These are phyloP conservation scores for Eupithecia vulgata DNA, from an alignment of 2,888 invertebrate genomes.

Conservation along the genomic window DNA sequence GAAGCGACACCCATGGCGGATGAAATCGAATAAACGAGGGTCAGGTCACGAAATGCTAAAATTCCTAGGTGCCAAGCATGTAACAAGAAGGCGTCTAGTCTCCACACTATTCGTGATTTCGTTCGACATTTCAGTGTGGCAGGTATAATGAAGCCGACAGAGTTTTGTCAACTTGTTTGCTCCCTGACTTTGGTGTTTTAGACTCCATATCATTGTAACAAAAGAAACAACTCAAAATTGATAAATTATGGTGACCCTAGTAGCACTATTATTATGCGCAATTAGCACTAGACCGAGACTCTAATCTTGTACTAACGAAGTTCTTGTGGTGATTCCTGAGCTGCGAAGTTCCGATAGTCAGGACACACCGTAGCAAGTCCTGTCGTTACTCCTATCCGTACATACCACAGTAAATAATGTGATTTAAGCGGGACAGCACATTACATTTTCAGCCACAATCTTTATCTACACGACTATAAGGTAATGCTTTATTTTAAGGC, in stretches of 20 bases:
- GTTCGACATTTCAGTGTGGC: too few relatives aligned
- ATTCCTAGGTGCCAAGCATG: not conserved
- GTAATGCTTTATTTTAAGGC: too few relatives aligned
- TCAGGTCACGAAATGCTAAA: not conserved
- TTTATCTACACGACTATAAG: too few relatives aligned
- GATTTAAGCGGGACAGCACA: too few relatives aligned
- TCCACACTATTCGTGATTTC: too few relatives aligned
- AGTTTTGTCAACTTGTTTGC: too few relatives aligned
- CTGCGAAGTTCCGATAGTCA: not conserved
- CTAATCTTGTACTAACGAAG: conserved; percentile 69
- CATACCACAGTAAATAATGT: too few relatives aligned
- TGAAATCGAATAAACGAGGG: not conserved
- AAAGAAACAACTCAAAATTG: not conserved
- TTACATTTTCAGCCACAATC: too few relatives aligned
- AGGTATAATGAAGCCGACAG: too few relatives aligned
- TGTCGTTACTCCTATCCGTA: too few relatives aligned
- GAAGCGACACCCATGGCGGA: not conserved
- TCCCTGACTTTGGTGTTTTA: too few relatives aligned
- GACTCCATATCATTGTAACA: not conserved
- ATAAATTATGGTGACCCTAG: conserved; percentile 4
- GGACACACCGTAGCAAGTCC: too few relatives aligned
- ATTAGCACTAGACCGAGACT: conserved; percentile 72
- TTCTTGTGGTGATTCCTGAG: conserved; percentile 38
- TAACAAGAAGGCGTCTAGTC: not conserved
- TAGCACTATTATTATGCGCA: conserved; percentile 71